Evolutionary conservation across 2,888 invertebrate genomes (phyloP).

Genomic region (Pammene fasciana): DNA sequence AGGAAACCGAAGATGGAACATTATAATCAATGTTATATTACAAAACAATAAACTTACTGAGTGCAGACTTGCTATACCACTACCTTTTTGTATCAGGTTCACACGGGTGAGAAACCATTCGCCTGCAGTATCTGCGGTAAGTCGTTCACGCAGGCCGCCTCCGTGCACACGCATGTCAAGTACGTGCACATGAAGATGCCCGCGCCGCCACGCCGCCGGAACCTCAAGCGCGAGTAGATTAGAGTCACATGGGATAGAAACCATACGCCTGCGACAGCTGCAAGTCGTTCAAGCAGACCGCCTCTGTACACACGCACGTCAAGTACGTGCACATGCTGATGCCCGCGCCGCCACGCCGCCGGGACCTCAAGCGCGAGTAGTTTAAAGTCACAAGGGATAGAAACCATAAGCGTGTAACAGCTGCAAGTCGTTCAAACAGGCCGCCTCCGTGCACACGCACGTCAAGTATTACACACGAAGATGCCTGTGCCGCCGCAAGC

Average conservation of each 20-base stretch:
- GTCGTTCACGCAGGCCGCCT: conserved; percentile 41
- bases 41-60: too few species aligned
- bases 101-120: conserved; percentile 69
- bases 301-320: background rate
- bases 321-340: conserved; percentile 38
- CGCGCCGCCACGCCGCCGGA: conserved; percentile 35
- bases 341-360: conserved; percentile 36
- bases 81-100: conserved; percentile 56
- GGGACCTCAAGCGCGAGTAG: conserved; percentile 20
- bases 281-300: conserved; percentile 35
- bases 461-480: too few species aligned
- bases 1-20: too few species aligned
- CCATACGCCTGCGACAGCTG: background rate
- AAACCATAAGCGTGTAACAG: background rate
- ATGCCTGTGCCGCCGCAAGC: too few species aligned
- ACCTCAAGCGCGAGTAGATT: conserved; percentile 16
- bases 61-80: too few species aligned
- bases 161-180: conserved; percentile 42
- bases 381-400: background rate
- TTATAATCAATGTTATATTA: too few species aligned
- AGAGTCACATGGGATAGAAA: background rate
- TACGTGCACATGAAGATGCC: conserved; percentile 43
- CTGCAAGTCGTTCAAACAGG: background rate
- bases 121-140: conserved; percentile 51
- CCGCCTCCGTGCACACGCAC: background rate